These are phyloP conservation scores for Agelastica alni DNA, from an alignment of 2,888 invertebrate species.

Conservation along the genomic window DNA sequence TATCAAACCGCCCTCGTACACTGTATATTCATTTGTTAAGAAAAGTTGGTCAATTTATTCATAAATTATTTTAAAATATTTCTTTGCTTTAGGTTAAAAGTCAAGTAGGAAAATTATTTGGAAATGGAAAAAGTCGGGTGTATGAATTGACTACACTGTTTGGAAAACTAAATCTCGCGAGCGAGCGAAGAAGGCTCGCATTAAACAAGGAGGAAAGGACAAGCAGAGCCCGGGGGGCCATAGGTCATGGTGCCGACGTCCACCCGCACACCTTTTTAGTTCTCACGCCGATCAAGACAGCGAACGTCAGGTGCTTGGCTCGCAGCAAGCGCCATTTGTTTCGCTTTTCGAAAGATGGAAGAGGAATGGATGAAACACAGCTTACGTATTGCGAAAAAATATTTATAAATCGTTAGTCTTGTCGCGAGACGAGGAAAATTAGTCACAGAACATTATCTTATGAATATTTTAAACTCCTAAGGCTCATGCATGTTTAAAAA, in stretches of 20 bases:
- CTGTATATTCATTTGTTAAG: no score
- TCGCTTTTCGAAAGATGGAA: conserved; percentile 19
- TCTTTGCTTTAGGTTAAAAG: no score
- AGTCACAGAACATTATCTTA: conserved; percentile 2
- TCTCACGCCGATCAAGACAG: conserved; percentile 40
- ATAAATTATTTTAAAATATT: no score
- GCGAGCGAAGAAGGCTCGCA: background rate
- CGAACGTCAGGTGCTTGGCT: conserved; percentile 29
- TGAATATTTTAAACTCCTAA: conserved; percentile 6
- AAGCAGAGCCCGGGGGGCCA: conserved; percentile 34
- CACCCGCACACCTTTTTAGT: conserved; percentile 41
- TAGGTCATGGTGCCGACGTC: conserved; percentile 39
- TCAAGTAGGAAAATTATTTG: no score
- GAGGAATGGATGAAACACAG: conserved; percentile 11
- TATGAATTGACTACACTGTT: conserved; percentile 8
- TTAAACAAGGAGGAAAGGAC: conserved; percentile 25
- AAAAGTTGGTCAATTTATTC: no score
- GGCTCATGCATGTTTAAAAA: no score
- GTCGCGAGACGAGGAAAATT: background rate
- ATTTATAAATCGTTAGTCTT: conserved; percentile 17
- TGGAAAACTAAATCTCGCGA: background rate
- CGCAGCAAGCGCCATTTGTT: conserved; percentile 29
- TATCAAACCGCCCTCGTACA: no score
- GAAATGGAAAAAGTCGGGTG: no score
- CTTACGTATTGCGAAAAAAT: conserved; percentile 13